These are phyloP conservation scores for Clarias macrocephalus DNA, from an alignment of 2,113 vertebrate species.

Conservation along the genomic window DNA sequence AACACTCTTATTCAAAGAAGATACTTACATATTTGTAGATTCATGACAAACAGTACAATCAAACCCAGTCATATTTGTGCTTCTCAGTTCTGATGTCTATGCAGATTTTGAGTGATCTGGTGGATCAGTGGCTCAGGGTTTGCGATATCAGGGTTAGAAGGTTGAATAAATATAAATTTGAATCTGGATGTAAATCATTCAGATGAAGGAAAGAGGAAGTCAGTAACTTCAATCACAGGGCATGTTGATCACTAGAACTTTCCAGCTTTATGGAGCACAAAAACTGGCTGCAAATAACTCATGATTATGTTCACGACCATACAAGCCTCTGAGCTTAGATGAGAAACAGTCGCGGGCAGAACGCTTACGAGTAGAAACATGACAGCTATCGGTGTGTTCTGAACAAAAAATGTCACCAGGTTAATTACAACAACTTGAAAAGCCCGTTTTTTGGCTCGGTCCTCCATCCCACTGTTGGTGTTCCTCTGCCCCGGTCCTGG, in stretches of 20 bases:
- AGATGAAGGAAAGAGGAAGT: too few species aligned
- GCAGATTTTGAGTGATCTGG: too few species aligned
- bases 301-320: neutral
- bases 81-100: too few species aligned
- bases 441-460: neutral
- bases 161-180: too few species aligned
- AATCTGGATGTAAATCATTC: too few species aligned
- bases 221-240: too few species aligned
- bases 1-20: too few species aligned
- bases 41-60: too few species aligned
- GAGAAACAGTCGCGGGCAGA: neutral
- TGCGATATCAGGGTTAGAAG: too few species aligned
- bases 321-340: neutral
- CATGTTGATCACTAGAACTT: neutral
- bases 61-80: too few species aligned
- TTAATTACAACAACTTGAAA: neutral
- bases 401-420: neutral
- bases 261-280: slow-evolving; percentile 14
- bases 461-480: neutral
- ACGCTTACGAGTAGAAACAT: neutral
- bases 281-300: neutral
- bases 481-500: neutral
- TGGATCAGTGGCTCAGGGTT: too few species aligned
- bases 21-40: too few species aligned
- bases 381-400: neutral